phyloP scores from a whole-genome alignment of 2,113 vertebrate genomes.

The Ageneiosus marmoratus region DNA sequence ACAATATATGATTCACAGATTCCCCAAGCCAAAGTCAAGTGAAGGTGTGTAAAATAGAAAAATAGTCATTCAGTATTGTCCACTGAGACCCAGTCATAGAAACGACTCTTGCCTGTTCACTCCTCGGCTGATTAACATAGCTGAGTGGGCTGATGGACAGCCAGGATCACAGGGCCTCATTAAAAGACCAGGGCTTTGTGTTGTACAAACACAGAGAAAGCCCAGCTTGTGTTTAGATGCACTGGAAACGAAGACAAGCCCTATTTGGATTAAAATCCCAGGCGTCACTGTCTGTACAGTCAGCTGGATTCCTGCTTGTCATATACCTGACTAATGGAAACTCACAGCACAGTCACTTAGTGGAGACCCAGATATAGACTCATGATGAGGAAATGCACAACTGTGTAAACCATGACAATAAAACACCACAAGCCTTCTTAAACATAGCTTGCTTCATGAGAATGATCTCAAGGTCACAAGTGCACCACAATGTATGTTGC shows the following conservation, averaged over 20 bases:
- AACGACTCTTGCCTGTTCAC: neutral
- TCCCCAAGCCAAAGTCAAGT: neutral
- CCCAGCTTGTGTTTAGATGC: constrained; percentile 62
- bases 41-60: neutral
- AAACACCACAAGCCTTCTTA: neutral
- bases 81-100: neutral
- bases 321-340: constrained; percentile 31
- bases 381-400: too few species aligned
- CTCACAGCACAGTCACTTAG: neutral
- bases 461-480: neutral
- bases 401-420: neutral
- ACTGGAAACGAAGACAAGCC: constrained; percentile 48
- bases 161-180: constrained; percentile 59
- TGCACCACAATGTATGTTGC: neutral
- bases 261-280: constrained; percentile 54
- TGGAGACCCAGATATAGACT: neutral
- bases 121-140: constrained; percentile 24
- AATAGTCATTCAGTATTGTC: neutral
- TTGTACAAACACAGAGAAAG: constrained; percentile 64
- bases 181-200: constrained; percentile 66
- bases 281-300: constrained; percentile 3
- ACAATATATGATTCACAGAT: neutral
- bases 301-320: constrained; percentile 34
- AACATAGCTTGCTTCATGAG: neutral
- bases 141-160: constrained; percentile 17